A percentile compares a stretch with the other conserved stretches of the same genome.
Conservation (phyloP, 2,797 vertebrate genomes). For the Cuniculus paca region DNA sequence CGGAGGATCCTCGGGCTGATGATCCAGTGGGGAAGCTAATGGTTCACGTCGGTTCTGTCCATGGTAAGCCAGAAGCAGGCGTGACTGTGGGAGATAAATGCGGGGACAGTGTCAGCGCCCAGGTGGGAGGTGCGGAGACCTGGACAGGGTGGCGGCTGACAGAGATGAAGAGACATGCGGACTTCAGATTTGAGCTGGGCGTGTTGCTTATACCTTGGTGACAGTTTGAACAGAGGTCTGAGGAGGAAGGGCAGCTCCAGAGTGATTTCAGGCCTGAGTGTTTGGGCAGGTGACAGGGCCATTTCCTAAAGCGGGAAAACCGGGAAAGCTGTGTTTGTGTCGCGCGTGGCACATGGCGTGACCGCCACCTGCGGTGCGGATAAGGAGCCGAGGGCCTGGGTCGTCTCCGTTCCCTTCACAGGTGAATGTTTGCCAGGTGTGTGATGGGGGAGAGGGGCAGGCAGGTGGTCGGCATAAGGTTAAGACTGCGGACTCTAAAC, state of each 20-base stretch:
- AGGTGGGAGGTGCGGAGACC: not conserved
- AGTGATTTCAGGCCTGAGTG: not conserved
- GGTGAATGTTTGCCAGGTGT: not conserved
- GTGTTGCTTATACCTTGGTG: not conserved
- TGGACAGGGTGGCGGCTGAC: not conserved
- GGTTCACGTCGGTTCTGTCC: not conserved
- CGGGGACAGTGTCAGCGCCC: not conserved
- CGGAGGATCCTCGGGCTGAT: too few species aligned
- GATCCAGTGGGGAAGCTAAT: not conserved
- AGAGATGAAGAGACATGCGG: not conserved
- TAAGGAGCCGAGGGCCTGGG: not conserved
- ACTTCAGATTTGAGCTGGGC: not conserved
- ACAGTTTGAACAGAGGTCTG: not conserved
- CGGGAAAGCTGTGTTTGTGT: not conserved
- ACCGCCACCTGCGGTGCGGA: not conserved
- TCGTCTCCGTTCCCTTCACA: not conserved
- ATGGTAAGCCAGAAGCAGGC: not conserved
- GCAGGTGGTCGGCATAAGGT: not conserved
- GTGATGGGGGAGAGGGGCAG: not conserved
- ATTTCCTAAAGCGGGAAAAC: not conserved
- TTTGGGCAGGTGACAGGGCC: not conserved
- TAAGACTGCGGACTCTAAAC: not conserved
- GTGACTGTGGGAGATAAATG: not conserved
- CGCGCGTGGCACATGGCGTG: not conserved
- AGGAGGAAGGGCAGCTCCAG: not conserved